Conservation (phyloP, 2,888 invertebrate species). For the Hydroisotoma schaefferi region DNA sequence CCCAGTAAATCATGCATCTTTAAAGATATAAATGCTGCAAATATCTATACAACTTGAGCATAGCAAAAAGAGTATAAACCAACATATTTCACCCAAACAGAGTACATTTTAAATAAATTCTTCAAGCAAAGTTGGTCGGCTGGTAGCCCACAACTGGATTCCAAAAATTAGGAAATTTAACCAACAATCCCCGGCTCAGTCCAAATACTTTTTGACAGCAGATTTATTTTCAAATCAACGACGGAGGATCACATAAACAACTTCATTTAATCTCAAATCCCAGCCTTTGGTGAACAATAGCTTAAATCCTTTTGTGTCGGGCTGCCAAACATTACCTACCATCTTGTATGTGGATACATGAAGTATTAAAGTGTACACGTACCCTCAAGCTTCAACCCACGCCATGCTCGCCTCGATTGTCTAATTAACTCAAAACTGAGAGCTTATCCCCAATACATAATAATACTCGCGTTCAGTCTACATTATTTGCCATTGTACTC, state of each 20-base stretch:
- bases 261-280: slow-evolving; percentile 26
- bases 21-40: slow-evolving; percentile 7
- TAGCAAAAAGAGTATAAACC: slow-evolving; percentile 17
- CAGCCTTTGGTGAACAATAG: background rate
- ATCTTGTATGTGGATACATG: no score
- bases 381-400: background rate
- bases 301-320: background rate
- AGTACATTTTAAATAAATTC: background rate
- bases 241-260: slow-evolving; percentile 31
- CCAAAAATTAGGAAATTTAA: slow-evolving; percentile 40
- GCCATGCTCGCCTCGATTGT: slow-evolving; percentile 34
- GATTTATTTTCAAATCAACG: background rate
- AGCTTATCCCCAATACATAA: background rate
- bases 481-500: background rate
- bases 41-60: background rate
- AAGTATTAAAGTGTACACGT: no score
- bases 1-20: slow-evolving; percentile 11
- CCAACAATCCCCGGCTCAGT: background rate
- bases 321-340: background rate
- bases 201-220: slow-evolving; percentile 14
- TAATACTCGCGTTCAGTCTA: no score
- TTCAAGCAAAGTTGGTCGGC: no score
- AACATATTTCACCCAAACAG: slow-evolving; percentile 11
- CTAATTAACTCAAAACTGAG: slow-evolving; percentile 43
- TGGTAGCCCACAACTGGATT: no score